Percentiles rank a stretch among this genome's conserved stretches.
Evolutionary conservation across 35 echinoderm and acorn worm species (phyloP).

Genomic region (Patiria miniata): DNA sequence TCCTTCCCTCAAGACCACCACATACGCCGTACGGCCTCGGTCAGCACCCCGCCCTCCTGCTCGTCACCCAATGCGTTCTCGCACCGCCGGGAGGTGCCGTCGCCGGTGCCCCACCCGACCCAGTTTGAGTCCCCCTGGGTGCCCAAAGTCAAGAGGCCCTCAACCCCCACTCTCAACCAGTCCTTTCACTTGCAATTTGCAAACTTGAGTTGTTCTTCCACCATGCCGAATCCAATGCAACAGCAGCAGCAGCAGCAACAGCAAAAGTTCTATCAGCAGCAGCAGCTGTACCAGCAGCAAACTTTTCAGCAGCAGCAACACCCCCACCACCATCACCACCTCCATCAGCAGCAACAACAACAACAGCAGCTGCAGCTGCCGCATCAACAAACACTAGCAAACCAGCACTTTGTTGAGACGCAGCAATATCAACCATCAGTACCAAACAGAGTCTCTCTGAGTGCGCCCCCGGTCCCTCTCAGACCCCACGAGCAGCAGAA

Average conservation of each 20-base stretch:
- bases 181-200: slow-evolving; percentile 8
- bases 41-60: background rate
- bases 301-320: background rate
- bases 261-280: background rate
- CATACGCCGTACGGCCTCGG: slow-evolving; percentile 1
- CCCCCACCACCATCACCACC: background rate
- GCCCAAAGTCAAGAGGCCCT: background rate
- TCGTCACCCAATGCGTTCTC: background rate
- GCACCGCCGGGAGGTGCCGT: background rate
- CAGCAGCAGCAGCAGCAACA: background rate
- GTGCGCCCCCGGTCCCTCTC: background rate
- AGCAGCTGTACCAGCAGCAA: slow-evolving; percentile 22
- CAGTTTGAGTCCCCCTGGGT: slow-evolving; percentile 12
- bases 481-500: slow-evolving; percentile 8
- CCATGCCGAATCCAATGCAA: background rate
- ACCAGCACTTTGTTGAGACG: background rate
- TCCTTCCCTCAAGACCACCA: background rate
- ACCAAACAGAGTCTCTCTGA: background rate
- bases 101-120: background rate
- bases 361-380: background rate
- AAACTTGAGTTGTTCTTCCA: slow-evolving; percentile 17
- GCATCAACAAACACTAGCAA: slow-evolving; percentile 7
- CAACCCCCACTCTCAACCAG: slow-evolving; percentile 8
- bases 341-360: background rate
- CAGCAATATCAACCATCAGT: background rate